Base-by-base conservation (phyloP, 2,797 vertebrate species). In the Erpetoichthys calabaricus region DNA sequence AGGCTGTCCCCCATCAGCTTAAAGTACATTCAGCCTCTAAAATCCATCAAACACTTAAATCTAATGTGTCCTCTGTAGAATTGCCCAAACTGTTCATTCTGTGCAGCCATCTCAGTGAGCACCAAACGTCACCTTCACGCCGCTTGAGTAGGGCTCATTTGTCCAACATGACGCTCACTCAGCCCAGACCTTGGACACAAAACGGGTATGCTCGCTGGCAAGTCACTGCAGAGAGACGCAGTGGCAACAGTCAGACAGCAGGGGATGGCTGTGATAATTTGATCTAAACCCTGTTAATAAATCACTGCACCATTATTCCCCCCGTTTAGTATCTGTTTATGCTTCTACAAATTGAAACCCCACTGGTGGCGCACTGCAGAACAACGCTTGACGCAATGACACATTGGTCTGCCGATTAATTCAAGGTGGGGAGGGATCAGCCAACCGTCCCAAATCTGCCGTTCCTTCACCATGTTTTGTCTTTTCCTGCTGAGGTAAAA, bases 331-430 rank as follows among this genome's bases (percentile, higher is more conserved):
- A 97, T 98, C 94, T 98, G 94, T 98, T 98, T 98, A 98, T 98
- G 93, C 92, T 92, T 90, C 89, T 91, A 98, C 94, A 98, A 98
- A 98, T 98, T 97, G 92, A 98, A 97, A 94, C 93, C 93, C 92
- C 91, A 91, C 92, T 89, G 90, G 87, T 86, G 80, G 77, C 73
- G 73, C 73, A 59, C 71, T 73, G 76, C 72, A 72, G 80, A 79
- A 74, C 75, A 79, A 82, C 73, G 76, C 81, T 68, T 65, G 63
- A 79, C 79, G 85, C 80, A 86, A 84, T 83, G 86, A 80, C 86
- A 86, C 83, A 83, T 84, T 75, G 80, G 85, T 82, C 82, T 59
- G 80, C 70, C 88, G 83, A 97, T 98, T 97, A 97, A 91, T 97
- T 98, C 93, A 98, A 98, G 92, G 92, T 98, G 93, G 90, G 82